These are phyloP conservation scores for Anseranas semipalmata DNA, from an alignment of 2,113 vertebrate species.

Conservation along the genomic window DNA sequence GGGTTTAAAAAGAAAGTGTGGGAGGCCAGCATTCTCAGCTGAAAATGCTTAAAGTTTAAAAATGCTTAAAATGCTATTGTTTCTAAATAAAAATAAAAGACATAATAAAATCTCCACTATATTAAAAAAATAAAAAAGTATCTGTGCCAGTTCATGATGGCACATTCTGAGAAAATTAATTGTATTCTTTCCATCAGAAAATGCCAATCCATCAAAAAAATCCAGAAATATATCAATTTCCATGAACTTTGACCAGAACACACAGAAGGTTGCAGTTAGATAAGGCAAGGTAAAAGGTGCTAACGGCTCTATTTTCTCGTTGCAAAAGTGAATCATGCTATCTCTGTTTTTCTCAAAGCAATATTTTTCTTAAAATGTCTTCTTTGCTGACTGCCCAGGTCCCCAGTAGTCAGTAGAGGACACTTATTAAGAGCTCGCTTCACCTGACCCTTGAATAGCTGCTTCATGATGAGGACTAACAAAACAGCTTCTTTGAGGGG, in stretches of 20 bases:
- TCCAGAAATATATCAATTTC: neutral
- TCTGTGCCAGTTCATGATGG: too few relatives aligned
- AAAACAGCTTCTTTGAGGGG: neutral
- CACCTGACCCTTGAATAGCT: neutral
- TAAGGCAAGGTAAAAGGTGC: neutral
- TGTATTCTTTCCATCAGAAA: neutral
- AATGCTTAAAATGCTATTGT: neutral
- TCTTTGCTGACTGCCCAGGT: neutral
- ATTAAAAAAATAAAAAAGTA: neutral
- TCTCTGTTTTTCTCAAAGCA: neutral
- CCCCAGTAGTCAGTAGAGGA: neutral
- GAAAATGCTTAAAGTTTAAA: slow-evolving; percentile 14
- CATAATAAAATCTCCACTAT: neutral
- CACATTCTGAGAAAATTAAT: neutral
- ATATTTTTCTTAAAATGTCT: neutral
- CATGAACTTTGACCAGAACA: neutral
- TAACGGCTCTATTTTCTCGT: neutral
- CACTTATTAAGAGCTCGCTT: neutral
- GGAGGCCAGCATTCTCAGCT: neutral
- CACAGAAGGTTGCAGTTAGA: neutral
- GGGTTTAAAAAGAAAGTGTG: neutral
- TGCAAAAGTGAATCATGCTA: neutral
- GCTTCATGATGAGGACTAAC: neutral
- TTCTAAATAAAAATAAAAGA: slow-evolving; percentile 22
- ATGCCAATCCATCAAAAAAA: neutral